Base-by-base conservation (phyloP, 2,888 invertebrate species). In the Calliopum simillimum region DNA sequence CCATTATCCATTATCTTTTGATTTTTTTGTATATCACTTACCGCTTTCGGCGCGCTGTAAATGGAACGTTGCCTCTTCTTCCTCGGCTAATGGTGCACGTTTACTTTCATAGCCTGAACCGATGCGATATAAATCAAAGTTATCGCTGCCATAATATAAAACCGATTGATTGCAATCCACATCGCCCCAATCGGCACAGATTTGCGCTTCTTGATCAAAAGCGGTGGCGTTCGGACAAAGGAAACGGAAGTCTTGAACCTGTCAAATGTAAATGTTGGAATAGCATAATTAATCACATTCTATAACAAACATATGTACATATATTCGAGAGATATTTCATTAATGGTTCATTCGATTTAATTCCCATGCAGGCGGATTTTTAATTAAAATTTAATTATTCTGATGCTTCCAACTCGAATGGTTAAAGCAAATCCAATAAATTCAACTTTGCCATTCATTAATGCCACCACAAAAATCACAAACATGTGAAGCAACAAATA, bases 161-260 rank as follows among this genome's bases (percentile, higher is more conserved):
- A 94, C 93, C 16, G 93, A 90, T 46, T 93, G 92, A 79, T 92
- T 92, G 83, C 96, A 96, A 81, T 95, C 95, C 1, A 96, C 93
- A 84, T 96, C 95, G 74, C 94, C 94, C 93, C 95, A 95, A 80
- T 95, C 93, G 59, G 96, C 96, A 85, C 96, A 96, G 25, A 95
- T 96, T 87, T 95, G 94, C 70, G 94, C 94, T 84, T 95, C 95
- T 84, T 96, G 95, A 86, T 96, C 95, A 87, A 96, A 96, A 76
- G 95, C 91, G 2, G 96, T 96, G 77, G 94, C 93, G 78, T 96
- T 95, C 47, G 95, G 95, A 82, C 95, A 96, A 83, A 95, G 90
- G 88, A 96, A 96, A 81, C 94, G 91, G 89, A 92, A 94, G 87
- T 94, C 93, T 84, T 93, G 90, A 71, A 93, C 87, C 91, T 91